These are phyloP conservation scores for Sycophaga agraensis DNA, from an alignment of 1,140 invertebrate genomes.

Conservation along the genomic window DNA sequence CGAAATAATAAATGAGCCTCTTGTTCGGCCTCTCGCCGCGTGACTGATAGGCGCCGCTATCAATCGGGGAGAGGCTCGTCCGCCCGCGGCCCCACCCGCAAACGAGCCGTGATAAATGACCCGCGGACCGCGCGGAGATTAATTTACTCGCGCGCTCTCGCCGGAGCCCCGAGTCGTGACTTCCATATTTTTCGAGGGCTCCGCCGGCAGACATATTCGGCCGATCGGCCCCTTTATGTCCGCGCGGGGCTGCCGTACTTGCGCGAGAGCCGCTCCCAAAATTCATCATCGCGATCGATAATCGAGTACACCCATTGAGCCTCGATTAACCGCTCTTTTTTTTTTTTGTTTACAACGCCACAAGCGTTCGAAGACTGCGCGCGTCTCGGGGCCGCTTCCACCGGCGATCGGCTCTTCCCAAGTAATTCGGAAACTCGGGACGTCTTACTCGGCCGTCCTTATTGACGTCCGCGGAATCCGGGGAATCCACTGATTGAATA, in stretches of 20 bases:
- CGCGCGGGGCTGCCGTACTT: no score
- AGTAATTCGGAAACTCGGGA: slow-evolving; percentile 44
- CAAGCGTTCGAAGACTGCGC: no score
- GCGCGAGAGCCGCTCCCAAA: no score
- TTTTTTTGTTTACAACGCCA: no score
- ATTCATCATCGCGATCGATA: no score
- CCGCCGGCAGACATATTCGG: no score
- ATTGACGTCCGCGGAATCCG: slow-evolving; percentile 51
- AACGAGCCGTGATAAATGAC: slow-evolving; percentile 46
- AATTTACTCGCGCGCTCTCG: slow-evolving; percentile 33
- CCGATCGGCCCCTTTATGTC: no score
- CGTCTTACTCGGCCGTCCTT: slow-evolving; percentile 48
- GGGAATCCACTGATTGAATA: slow-evolving; percentile 56
- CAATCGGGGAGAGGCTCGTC: slow-evolving; percentile 42
- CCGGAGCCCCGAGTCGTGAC: slow-evolving; percentile 33
- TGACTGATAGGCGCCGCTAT: slow-evolving; percentile 55
- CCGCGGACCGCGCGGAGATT: slow-evolving; percentile 36
- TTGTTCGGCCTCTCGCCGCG: slow-evolving; percentile 30
- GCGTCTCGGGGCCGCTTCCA: no score
- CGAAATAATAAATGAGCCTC: slow-evolving; percentile 13
- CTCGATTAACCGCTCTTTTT: no score
- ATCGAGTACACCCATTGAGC: no score
- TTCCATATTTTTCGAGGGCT: slow-evolving; percentile 42
- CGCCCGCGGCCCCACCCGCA: slow-evolving; percentile 30
- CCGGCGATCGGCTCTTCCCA: no score